Conservation (phyloP, 2,113 vertebrate species). For the Antechinus flavipes region DNA sequence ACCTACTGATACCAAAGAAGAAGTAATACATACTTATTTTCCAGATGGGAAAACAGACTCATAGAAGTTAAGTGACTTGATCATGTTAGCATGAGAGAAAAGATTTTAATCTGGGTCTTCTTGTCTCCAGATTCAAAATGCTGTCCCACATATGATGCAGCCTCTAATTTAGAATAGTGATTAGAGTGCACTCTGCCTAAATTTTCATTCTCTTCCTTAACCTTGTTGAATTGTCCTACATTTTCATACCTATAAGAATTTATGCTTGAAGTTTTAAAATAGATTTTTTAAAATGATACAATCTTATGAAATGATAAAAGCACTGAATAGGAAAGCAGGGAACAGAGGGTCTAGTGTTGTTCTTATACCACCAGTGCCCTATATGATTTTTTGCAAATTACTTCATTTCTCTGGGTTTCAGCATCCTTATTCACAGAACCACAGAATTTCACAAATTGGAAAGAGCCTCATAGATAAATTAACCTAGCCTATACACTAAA, state of each 20-base stretch:
- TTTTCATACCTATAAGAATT: neutral
- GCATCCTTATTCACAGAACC: neutral
- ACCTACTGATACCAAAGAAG: neutral
- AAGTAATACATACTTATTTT: neutral
- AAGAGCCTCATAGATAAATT: neutral
- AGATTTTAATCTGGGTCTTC: neutral
- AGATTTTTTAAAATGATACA: neutral
- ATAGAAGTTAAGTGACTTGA: neutral
- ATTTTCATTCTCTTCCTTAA: slow-evolving; percentile 11
- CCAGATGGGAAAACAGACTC: neutral
- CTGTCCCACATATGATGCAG: neutral
- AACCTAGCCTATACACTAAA: neutral
- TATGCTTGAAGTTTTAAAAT: neutral
- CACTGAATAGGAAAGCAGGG: neutral
- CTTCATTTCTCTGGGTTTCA: neutral
- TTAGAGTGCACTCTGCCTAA: slow-evolving; percentile 16
- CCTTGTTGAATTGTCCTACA: slow-evolving; percentile 10
- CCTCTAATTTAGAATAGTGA: neutral
- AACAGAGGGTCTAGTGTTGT: neutral
- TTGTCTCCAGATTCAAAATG: neutral
- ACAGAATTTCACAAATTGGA: neutral
- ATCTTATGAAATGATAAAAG: neutral
- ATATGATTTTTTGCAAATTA: neutral
- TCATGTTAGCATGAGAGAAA: neutral
- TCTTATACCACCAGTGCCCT: neutral